Evolutionary conservation across 2,113 vertebrate species (phyloP).

Genomic region (Macrotus californicus): DNA sequence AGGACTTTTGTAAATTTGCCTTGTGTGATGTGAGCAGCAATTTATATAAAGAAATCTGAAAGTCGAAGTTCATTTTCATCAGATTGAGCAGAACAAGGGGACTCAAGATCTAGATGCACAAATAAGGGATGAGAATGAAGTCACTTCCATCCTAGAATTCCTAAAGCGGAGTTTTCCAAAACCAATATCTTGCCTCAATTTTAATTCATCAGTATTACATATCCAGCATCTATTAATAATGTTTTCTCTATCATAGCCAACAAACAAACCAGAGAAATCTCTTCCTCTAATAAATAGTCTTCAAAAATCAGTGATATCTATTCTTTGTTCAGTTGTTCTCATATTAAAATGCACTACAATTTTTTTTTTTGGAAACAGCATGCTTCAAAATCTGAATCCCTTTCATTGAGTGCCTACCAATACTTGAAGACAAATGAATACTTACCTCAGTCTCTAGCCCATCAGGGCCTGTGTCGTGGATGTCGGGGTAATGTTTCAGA

Average conservation of each 20-base stretch:
- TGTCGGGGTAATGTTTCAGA: slow-evolving; percentile 90
- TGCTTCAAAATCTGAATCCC: not conserved
- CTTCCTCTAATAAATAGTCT: not conserved
- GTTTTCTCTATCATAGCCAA: not conserved
- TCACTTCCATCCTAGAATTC: not conserved
- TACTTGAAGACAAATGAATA: not conserved
- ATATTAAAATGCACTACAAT: not conserved
- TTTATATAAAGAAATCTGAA: not conserved
- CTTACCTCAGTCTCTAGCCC: slow-evolving; percentile 85
- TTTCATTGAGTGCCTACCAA: fast-evolving
- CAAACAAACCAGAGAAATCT: not conserved
- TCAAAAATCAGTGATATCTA: not conserved
- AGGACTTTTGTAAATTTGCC: not conserved
- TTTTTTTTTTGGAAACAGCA: slow-evolving; percentile 33
- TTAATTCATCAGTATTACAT: not conserved
- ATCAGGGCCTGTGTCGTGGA: slow-evolving; percentile 76
- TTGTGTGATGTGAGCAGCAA: not conserved
- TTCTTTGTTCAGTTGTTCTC: not conserved
- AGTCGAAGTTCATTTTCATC: not conserved
- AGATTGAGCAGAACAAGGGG: not conserved
- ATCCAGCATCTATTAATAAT: not conserved
- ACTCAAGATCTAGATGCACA: not conserved
- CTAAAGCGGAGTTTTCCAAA: not conserved
- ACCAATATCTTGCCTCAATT: not conserved
- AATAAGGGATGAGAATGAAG: not conserved